A percentile compares a stretch with the other conserved stretches of the same genome.
Conservation (phyloP, 2,797 vertebrate genomes). For the Rhynchotus rufescens region DNA sequence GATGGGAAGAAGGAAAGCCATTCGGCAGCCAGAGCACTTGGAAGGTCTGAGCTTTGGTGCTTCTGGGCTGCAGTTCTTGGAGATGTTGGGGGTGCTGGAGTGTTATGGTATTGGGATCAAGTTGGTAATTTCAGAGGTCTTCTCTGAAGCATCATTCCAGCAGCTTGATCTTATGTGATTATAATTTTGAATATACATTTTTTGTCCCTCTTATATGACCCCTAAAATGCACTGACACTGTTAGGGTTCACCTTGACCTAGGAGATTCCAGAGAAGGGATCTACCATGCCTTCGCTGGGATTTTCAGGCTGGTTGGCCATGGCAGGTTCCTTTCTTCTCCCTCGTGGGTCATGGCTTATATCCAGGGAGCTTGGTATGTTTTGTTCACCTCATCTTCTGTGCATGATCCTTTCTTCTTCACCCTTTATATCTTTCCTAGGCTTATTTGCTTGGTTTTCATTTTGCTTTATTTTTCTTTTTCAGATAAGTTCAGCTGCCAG, state of each 20-base stretch:
- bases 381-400: not conserved
- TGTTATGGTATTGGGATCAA: not conserved
- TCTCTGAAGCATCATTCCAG: not conserved
- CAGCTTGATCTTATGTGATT: not conserved
- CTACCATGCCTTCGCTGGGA: not conserved
- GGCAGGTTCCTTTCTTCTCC: not conserved
- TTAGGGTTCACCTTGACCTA: not conserved
- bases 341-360: not conserved
- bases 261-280: not conserved
- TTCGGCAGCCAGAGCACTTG: too few species aligned
- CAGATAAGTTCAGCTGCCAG: not conserved
- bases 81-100: not conserved
- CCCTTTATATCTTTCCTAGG: not conserved
- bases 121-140: not conserved
- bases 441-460: not conserved
- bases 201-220: not conserved
- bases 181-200: not conserved
- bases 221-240: not conserved
- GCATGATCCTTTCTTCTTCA: not conserved
- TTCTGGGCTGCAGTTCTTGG: not conserved
- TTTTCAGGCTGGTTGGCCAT: not conserved
- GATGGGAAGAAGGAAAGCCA: not conserved
- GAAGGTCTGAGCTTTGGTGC: not conserved
- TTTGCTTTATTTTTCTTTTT: not conserved
- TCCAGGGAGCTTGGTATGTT: not conserved